Conservation (phyloP, 2,113 vertebrate genomes). For the Larimichthys polyactis region DNA sequence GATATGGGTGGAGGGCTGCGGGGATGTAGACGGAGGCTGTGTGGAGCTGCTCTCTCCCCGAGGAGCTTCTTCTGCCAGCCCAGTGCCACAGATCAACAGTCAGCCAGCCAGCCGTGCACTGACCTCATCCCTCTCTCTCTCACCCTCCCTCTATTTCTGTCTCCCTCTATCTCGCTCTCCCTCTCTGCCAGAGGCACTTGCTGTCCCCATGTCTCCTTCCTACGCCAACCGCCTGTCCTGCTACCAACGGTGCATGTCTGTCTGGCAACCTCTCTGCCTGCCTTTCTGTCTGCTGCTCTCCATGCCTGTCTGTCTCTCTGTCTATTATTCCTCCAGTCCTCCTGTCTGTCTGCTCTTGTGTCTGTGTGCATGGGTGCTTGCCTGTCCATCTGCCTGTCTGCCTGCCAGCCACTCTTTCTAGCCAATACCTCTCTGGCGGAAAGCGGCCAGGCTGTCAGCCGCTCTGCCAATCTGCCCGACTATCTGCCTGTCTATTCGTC, state of each 20-base stretch:
- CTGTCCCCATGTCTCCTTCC: constrained; percentile 79
- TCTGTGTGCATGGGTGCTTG: constrained; percentile 56
- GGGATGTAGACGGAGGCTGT: constrained; percentile 63
- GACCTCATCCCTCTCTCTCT: constrained; percentile 72
- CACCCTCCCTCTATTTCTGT: constrained; percentile 68
- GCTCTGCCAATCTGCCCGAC: constrained; percentile 75
- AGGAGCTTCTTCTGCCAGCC: constrained; percentile 80
- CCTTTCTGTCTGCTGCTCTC: constrained; percentile 32
- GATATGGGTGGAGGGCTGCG: constrained; percentile 42
- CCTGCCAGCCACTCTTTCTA: constrained; percentile 72
- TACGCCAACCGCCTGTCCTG: constrained; percentile 75
- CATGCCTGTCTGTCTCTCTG: constrained; percentile 48
- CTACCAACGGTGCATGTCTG: constrained; percentile 78
- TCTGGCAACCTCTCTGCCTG: constrained; percentile 67
- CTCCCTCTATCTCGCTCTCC: constrained; percentile 67
- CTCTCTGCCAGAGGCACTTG: constrained; percentile 73
- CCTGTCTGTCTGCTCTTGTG: constrained; percentile 60
- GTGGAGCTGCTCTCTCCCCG: constrained; percentile 71
- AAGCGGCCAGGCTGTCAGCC: constrained; percentile 74
- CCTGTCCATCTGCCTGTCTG: constrained; percentile 79
- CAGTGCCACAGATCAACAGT: constrained; percentile 83
- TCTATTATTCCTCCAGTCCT: constrained; percentile 59
- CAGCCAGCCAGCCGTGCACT: constrained; percentile 82
- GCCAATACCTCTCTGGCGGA: constrained; percentile 72
- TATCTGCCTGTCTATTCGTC: constrained; percentile 72